Evolutionary conservation across 1,140 invertebrate species (phyloP).

Genomic region (Globodera rostochiensis): DNA sequence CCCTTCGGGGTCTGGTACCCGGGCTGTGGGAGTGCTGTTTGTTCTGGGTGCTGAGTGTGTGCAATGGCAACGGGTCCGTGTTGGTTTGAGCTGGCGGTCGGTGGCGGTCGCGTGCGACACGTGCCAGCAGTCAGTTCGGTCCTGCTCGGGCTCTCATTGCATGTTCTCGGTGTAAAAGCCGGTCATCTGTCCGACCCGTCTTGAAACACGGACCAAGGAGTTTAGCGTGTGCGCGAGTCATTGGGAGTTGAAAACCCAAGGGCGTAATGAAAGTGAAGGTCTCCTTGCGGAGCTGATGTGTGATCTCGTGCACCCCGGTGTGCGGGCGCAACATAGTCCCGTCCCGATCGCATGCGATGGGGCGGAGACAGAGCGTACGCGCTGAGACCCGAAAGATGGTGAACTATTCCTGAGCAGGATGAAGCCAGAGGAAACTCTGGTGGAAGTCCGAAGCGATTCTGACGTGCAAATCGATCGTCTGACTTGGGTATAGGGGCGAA

Average conservation of each 20-base stretch:
- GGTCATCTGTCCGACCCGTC: slow-evolving; percentile 74
- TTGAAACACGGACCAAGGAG: slow-evolving; percentile 92
- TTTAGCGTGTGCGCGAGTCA: slow-evolving; percentile 81
- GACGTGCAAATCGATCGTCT: slow-evolving; percentile 89
- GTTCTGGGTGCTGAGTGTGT: slow-evolving; percentile 6
- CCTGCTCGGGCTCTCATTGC: slow-evolving; percentile 25
- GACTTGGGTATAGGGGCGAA: slow-evolving; percentile 87
- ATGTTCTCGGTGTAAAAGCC: slow-evolving; percentile 66
- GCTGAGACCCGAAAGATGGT: slow-evolving; percentile 86
- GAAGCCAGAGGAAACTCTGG: slow-evolving; percentile 85
- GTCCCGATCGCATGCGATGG: slow-evolving; percentile 61
- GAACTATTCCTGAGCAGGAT: slow-evolving; percentile 82
- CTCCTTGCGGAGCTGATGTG: slow-evolving; percentile 46
- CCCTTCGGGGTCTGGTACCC: slow-evolving; percentile 32
- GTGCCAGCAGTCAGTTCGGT: slow-evolving; percentile 28
- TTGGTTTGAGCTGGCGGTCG: slow-evolving; percentile 34
- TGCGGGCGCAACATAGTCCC: slow-evolving; percentile 54
- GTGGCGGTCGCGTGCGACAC: slow-evolving; percentile 43
- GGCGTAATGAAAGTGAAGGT: slow-evolving; percentile 74
- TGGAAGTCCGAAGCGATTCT: slow-evolving; percentile 84
- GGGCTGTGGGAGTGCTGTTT: slow-evolving; percentile 34
- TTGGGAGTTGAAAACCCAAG: slow-evolving; percentile 72
- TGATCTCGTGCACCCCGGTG: slow-evolving; percentile 40
- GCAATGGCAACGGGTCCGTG: slow-evolving; percentile 9
- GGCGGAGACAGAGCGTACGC: slow-evolving; percentile 75